Base-by-base conservation (phyloP, 2,797 vertebrate species). In the Chelon auratus region DNA sequence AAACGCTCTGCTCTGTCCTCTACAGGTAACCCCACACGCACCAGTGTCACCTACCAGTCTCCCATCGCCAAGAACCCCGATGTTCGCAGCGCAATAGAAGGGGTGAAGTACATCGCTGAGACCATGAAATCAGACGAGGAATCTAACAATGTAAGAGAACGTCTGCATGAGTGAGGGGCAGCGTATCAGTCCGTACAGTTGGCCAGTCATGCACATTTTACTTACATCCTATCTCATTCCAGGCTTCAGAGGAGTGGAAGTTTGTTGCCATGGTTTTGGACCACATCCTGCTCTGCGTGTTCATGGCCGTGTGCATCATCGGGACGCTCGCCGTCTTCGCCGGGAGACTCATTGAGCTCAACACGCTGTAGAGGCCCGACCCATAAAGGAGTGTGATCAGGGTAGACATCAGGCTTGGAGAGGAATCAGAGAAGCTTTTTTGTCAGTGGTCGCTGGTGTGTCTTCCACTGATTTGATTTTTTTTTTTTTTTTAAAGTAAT, bases 221-320 rank as follows among this genome's bases (percentile, higher is more conserved):
- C 30, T 33, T 33, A 33, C 30, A 6, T 33, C 62, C 0, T 60
- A 20, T 89, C 24, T 87, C 62, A 0, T 22, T 62, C 14, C 86
- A 99, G 97, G 97, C 97, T 1, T 93, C 96, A 0, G 97, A 98
- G 90, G 97, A 99, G 88, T 99, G 97, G 97, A 99, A 97, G 90
- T 99, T 97, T 1, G 97, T 99, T 1, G 97, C 97, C 0, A 99
- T 99, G 97, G 97, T 99, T 36, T 70, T 98, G 85, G 97, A 99
- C 86, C 97, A 99, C 91, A 95, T 99, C 86, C 95, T 99, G 78
- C 95, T 99, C 3, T 97, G 95, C 3, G 94, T 98, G 80, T 99
- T 99, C 92, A 98, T 98, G 97, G 81, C 96, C 0, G 96, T 99
- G 80, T 99, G 97, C 68, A 94, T 99, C 86, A 95, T 97, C 37